A percentile compares a stretch with the other conserved stretches of the same genome.
These are phyloP conservation scores for Pentalonia nigronervosa DNA, from an alignment of 1,140 invertebrate genomes.

Conservation along the genomic window DNA sequence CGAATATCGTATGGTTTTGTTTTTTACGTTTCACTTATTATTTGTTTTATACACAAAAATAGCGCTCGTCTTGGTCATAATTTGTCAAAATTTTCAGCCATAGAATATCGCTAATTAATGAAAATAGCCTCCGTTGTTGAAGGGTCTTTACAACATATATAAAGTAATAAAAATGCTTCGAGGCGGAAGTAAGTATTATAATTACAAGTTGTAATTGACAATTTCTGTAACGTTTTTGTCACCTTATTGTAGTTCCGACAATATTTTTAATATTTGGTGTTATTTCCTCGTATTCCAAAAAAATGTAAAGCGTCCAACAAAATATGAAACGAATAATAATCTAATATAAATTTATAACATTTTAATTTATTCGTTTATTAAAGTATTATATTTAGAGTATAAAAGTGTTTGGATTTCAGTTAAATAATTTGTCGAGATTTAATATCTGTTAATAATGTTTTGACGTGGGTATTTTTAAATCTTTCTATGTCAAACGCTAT, in stretches of 20 bases:
- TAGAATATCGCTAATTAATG: neutral
- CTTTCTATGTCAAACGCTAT: neutral
- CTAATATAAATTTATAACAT: neutral
- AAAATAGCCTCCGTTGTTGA: neutral
- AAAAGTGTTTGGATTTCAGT: neutral
- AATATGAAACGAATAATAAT: neutral
- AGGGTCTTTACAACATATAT: neutral
- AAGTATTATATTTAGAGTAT: neutral
- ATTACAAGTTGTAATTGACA: neutral
- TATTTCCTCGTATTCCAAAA: neutral
- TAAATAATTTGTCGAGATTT: neutral
- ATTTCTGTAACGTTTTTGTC: neutral
- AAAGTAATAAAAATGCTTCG: neutral
- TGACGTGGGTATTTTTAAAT: neutral
- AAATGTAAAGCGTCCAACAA: neutral
- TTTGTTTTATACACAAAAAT: neutral
- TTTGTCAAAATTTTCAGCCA: neutral
- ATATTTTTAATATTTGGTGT: neutral
- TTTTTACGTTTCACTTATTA: neutral
- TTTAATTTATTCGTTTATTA: neutral
- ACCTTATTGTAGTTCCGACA: neutral
- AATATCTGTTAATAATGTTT: neutral
- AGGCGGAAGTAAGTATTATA: neutral
- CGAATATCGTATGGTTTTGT: neutral
- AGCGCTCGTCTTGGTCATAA: neutral